Base-by-base conservation (phyloP, 2,888 invertebrate species). In the Pelosia muscerda region DNA sequence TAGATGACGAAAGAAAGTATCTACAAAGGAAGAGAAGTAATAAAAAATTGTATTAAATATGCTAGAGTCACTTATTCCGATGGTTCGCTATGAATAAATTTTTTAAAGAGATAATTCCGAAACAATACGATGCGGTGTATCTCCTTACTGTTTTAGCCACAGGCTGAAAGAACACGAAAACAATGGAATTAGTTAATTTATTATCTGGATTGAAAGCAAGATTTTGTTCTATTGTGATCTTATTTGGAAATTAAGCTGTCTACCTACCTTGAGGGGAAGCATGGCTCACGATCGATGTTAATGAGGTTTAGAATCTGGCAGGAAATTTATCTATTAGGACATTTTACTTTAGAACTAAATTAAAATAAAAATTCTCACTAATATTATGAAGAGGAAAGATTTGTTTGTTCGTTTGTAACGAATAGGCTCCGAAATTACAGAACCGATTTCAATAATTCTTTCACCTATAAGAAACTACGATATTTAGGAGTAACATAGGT, bases 111-210 rank as follows among this genome's bases (percentile, higher is more conserved):
- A 61, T 66, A 61, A 66, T 61, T 42, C 56, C n/a, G 22, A 63
- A 67, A 67, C 62, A 67, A 63, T 63, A 62, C 49, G 31, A 63
- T 19, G 28, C 56, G 22, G 56, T 13, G 57, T 63, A 49, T 25
- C 23, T 55, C 55, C 63, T 55, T 23, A 38, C 54, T 38, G 63
- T 38, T 42, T 57, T n/a, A 53, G 57, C 31, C 63, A 9, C 49
- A 31, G 22, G 62, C 57, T 63, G 55, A 26, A 67, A 57, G 62
- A 63, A 57, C 55, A 57, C 61, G 26, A 55, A 8, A 53, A 67
- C 66, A 67, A 67, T 63, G 34, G 56, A 55, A 22, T 65, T 66
- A n/a, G 10, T 61, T 55, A 31, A 59, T 65, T 60, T 61, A 66
- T 55, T 55, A 66, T 56, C 57, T 56, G 42, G 61, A 56, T 66